Conservation (phyloP, 2,888 invertebrate genomes). For the Matsumyia berberina region DNA sequence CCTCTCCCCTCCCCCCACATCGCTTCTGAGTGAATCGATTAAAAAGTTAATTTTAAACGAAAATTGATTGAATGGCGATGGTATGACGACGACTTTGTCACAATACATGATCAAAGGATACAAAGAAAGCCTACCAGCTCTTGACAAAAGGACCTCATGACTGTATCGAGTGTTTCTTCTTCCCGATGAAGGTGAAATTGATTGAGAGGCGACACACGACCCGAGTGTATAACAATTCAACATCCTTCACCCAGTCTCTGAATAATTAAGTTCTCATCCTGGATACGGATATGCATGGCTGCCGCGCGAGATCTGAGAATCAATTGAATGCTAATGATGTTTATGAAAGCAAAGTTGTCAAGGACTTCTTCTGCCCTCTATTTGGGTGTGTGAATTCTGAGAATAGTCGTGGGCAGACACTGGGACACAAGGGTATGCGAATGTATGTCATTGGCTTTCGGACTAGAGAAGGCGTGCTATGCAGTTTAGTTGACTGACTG, state of each 20-base stretch:
- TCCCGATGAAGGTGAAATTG: constrained; percentile 2
- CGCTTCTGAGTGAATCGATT: background rate
- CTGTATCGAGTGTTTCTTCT: constrained; percentile 6
- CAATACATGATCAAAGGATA: constrained; percentile 1
- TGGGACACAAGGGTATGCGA: constrained; percentile 1
- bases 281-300: background rate
- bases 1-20: background rate
- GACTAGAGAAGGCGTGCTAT: too few species aligned
- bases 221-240: background rate
- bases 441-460: constrained; percentile 5
- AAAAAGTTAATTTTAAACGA: constrained; percentile 29
- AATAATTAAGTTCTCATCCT: constrained; percentile 34
- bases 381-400: constrained; percentile 32
- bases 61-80: constrained; percentile 10
- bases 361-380: constrained; percentile 13
- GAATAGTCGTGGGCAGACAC: constrained; percentile 38
- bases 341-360: constrained; percentile 27
- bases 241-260: constrained; percentile 27
- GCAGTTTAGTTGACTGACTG: background rate
- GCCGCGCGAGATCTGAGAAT: constrained; percentile 9
- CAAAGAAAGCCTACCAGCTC: background rate
- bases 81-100: background rate
- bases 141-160: constrained; percentile 13
- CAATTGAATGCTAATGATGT: constrained; percentile 28
- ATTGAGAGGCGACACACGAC: background rate